A percentile compares a stretch with the other conserved stretches of the same genome.
phyloP scores from a whole-genome alignment of 92 coral and sea anemone species.

The Epizoanthus illoricatus region DNA sequence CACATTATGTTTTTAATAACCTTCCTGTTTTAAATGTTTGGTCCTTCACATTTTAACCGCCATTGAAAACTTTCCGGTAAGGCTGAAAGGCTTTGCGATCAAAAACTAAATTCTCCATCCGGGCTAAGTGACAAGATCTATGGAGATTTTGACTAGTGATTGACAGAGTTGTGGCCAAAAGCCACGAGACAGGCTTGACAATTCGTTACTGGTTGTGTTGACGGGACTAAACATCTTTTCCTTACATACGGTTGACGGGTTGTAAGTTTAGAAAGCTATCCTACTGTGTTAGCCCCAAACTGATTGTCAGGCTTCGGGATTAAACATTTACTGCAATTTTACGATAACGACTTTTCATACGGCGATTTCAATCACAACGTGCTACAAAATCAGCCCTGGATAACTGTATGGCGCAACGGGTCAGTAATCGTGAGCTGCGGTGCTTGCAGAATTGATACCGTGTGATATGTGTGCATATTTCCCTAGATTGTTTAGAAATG shows the following conservation, averaged over 20 bases:
- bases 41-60: conserved; percentile 34
- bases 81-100: conserved; percentile 61
- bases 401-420: conserved; percentile 99
- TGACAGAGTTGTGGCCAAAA: conserved; percentile 99
- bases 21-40: conserved; percentile 61
- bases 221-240: conserved; percentile 98
- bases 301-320: conserved; percentile 97
- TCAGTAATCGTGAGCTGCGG: conserved; percentile 75
- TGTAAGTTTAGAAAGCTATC: conserved; percentile 99
- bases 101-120: conserved; percentile 73
- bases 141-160: conserved; percentile 99
- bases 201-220: conserved; percentile 99
- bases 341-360: conserved; percentile 91
- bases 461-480: conserved; percentile 57
- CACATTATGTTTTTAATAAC: conserved; percentile 44
- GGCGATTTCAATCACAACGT: conserved; percentile 69
- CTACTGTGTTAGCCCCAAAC: conserved; percentile 99
- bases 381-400: conserved; percentile 55
- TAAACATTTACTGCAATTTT: conserved; percentile 96
- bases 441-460: conserved; percentile 56
- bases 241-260: conserved; percentile 99
- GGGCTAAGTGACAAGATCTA: conserved; percentile 88
- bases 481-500: conserved; percentile 48
- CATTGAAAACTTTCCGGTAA: conserved; percentile 34
- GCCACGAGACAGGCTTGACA: conserved; percentile 99